phyloP scores from a whole-genome alignment of 2,888 invertebrate genomes.

The Altica lythri region DNA sequence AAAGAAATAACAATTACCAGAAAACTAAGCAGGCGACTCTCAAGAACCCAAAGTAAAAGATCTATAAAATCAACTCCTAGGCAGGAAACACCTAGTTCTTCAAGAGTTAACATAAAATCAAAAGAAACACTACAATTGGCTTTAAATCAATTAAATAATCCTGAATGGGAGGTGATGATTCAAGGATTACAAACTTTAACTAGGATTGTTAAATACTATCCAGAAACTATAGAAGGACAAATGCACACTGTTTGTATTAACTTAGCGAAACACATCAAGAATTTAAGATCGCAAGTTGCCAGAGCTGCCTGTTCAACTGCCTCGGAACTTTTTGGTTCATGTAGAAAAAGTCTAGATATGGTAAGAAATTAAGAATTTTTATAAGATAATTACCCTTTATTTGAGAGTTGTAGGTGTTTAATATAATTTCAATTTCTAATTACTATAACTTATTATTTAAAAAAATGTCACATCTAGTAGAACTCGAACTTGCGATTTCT shows the following conservation, averaged over 20 bases:
- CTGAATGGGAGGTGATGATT: conserved; percentile 81
- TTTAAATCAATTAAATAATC: conserved; percentile 68
- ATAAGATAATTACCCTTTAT: too few species aligned
- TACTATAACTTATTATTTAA: too few species aligned
- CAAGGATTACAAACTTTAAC: conserved; percentile 70
- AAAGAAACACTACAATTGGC: conserved; percentile 68
- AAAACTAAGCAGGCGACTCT: conserved; percentile 41
- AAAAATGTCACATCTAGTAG: too few species aligned
- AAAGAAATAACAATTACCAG: conserved; percentile 31
- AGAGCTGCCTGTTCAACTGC: conserved; percentile 84
- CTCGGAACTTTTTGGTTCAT: conserved; percentile 74
- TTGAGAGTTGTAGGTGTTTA: too few species aligned
- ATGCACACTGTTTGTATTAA: conserved; percentile 73
- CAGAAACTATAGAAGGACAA: conserved; percentile 66
- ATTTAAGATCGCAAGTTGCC: conserved; percentile 91
- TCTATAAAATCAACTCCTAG: conserved; percentile 40
- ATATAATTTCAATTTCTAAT: too few species aligned
- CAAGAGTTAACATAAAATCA: conserved; percentile 57
- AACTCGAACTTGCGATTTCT: too few species aligned
- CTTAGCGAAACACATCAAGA: conserved; percentile 79
- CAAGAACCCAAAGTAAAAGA: conserved; percentile 36
- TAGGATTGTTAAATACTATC: conserved; percentile 69
- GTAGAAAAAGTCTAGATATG: conserved; percentile 61
- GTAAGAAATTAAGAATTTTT: too few species aligned
- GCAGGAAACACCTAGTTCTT: conserved; percentile 31